These are phyloP conservation scores for Limosa lapponica DNA, from an alignment of 2,797 vertebrate genomes.

Conservation along the genomic window DNA sequence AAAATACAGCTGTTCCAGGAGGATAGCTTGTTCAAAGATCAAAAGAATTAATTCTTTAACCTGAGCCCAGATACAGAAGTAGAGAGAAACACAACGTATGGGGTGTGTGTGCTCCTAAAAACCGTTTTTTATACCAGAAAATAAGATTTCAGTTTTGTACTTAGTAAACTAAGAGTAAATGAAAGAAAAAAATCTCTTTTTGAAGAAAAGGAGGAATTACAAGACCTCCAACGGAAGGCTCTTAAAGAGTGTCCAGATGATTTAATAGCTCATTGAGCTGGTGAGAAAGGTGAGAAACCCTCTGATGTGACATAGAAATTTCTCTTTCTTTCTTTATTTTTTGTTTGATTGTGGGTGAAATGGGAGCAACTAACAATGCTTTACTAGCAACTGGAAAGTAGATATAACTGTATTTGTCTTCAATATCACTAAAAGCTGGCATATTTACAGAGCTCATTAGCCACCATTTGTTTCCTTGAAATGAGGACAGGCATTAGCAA, in stretches of 20 bases:
- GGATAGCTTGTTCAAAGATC: not conserved
- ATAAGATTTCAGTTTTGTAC: not conserved
- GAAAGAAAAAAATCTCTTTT: not conserved
- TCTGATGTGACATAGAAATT: not conserved
- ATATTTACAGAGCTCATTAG: not conserved
- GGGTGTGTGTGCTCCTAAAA: not conserved
- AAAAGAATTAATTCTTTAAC: not conserved
- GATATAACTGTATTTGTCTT: not conserved
- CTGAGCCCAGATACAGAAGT: not conserved
- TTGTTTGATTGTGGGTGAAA: not conserved
- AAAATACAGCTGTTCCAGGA: not conserved
- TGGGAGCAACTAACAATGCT: not conserved
- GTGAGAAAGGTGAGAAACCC: not conserved
- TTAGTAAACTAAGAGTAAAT: not conserved
- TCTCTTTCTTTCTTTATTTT: not conserved
- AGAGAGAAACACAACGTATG: not conserved
- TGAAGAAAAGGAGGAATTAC: not conserved
- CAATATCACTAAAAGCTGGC: not conserved
- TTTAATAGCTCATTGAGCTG: not conserved
- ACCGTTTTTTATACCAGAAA: not conserved
- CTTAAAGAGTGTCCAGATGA: not conserved
- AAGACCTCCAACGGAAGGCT: not conserved
- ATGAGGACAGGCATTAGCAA: not conserved
- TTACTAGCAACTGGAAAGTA: not conserved
- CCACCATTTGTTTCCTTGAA: not conserved